These are phyloP conservation scores for Nesoenas mayeri DNA, from an alignment of 2,113 vertebrate genomes.

Conservation along the genomic window DNA sequence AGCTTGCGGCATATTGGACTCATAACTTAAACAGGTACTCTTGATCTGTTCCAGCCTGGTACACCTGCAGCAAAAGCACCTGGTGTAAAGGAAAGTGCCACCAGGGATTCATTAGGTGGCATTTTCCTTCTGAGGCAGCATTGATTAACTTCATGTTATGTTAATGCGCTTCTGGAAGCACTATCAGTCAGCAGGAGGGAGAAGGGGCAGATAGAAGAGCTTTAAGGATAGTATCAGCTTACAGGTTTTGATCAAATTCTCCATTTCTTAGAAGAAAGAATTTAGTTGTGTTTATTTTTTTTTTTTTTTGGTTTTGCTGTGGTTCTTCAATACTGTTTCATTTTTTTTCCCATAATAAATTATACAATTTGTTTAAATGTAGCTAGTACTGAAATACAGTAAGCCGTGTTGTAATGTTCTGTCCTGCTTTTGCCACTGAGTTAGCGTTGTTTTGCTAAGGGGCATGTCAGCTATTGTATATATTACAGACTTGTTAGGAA, in stretches of 20 bases:
- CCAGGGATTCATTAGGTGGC: constrained; percentile 13
- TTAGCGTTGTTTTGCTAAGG: background rate
- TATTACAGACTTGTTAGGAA: background rate
- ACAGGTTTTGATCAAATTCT: background rate
- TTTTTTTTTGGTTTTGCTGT: background rate
- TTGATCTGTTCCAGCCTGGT: constrained; percentile 1
- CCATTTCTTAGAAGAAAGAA: background rate
- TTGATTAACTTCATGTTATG: background rate
- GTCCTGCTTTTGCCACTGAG: background rate
- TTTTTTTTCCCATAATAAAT: background rate
- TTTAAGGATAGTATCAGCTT: background rate
- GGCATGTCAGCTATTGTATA: background rate
- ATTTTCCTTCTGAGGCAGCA: constrained; percentile 17
- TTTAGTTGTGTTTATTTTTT: background rate
- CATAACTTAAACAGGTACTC: constrained; percentile 7
- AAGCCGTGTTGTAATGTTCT: background rate
- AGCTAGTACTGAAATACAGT: background rate
- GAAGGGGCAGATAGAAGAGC: background rate
- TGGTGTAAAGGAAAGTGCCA: background rate
- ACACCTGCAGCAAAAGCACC: constrained; percentile 1
- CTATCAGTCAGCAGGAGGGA: background rate
- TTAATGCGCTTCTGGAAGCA: background rate
- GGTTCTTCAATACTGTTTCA: background rate
- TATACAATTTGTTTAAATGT: background rate
- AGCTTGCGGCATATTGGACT: background rate